Evolutionary conservation across 92 coral and sea anemone genomes (phyloP).

Genomic region (Scolanthus callimorphus): DNA sequence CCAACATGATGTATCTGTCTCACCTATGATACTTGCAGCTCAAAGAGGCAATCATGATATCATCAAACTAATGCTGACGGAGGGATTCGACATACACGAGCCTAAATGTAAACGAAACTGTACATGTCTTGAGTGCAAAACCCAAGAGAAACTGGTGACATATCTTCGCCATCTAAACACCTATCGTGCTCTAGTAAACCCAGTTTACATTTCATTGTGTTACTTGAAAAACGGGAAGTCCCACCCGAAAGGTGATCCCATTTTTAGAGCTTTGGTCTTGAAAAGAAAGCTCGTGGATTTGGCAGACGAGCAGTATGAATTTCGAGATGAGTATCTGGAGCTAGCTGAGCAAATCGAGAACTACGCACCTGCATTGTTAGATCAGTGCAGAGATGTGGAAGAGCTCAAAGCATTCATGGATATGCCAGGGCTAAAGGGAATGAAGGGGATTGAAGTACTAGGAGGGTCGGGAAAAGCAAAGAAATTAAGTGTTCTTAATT

Average conservation of each 20-base stretch:
- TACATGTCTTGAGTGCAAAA: slow-evolving; percentile 23
- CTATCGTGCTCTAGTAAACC: slow-evolving; percentile 70
- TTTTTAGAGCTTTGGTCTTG: slow-evolving; percentile 53
- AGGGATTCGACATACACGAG: slow-evolving; percentile 50
- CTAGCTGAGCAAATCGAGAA: slow-evolving; percentile 61
- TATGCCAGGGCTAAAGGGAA: slow-evolving; percentile 34
- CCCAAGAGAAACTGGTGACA: slow-evolving; percentile 44
- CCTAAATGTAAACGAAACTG: slow-evolving; percentile 42
- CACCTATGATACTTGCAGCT: slow-evolving; percentile 79
- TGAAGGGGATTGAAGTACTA: slow-evolving; percentile 15
- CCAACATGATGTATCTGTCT: slow-evolving; percentile 41
- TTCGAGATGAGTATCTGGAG: slow-evolving; percentile 55
- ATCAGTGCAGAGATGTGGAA: slow-evolving; percentile 66
- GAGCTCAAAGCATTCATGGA: slow-evolving; percentile 66
- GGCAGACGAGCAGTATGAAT: slow-evolving; percentile 53
- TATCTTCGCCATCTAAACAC: slow-evolving; percentile 70
- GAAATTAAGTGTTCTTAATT: slow-evolving; percentile 42
- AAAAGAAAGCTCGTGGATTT: slow-evolving; percentile 43
- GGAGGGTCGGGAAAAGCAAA: slow-evolving; percentile 1
- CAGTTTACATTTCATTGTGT: slow-evolving; percentile 42
- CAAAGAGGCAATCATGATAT: slow-evolving; percentile 59
- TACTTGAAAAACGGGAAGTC: slow-evolving; percentile 12
- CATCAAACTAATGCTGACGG: slow-evolving; percentile 48
- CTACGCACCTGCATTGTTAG: slow-evolving; percentile 54
- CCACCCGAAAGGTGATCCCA: slow-evolving; percentile 35